phyloP scores from a whole-genome alignment of 2,888 invertebrate species.

The Oxyteleia sp. region DNA sequence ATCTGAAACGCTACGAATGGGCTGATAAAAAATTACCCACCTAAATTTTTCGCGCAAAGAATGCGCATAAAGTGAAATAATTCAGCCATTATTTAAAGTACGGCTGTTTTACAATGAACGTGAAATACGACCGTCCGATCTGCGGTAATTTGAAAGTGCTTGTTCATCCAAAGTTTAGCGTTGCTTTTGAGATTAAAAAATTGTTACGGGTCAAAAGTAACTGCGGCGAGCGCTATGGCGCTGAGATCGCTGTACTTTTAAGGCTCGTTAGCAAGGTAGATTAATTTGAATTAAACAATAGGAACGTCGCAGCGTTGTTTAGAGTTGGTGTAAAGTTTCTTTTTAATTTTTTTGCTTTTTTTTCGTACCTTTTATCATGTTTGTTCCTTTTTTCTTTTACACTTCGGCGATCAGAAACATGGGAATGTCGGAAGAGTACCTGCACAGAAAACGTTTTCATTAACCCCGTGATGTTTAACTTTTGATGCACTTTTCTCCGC shows the following conservation, averaged over 20 bases:
- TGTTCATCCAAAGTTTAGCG: slow-evolving; percentile 43
- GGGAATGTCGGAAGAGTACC: no score
- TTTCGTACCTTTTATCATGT: no score
- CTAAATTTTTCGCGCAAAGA: no score
- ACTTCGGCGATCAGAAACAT: no score
- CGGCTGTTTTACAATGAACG: slow-evolving; percentile 17
- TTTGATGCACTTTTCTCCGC: slow-evolving; percentile 5
- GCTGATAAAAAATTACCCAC: no score
- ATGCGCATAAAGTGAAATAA: slow-evolving; percentile 11
- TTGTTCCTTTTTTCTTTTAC: no score
- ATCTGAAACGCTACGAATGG: no score
- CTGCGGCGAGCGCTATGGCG: not conserved
- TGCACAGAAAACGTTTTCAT: slow-evolving; percentile 25
- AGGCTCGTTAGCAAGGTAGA: slow-evolving; percentile 52
- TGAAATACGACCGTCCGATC: slow-evolving; percentile 9
- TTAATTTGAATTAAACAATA: slow-evolving; percentile 53
- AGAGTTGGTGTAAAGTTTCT: slow-evolving; percentile 32
- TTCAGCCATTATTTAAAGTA: slow-evolving; percentile 11
- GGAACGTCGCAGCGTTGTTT: slow-evolving; percentile 20
- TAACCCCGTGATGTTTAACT: not conserved
- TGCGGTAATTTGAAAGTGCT: slow-evolving; percentile 25
- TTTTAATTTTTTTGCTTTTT: no score
- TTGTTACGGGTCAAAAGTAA: slow-evolving; percentile 49
- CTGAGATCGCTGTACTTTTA: slow-evolving; percentile 31
- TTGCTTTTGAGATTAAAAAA: slow-evolving; percentile 53